Evolutionary conservation across 2,888 invertebrate genomes (phyloP).

Genomic region (Drosophila kuntzei): DNA sequence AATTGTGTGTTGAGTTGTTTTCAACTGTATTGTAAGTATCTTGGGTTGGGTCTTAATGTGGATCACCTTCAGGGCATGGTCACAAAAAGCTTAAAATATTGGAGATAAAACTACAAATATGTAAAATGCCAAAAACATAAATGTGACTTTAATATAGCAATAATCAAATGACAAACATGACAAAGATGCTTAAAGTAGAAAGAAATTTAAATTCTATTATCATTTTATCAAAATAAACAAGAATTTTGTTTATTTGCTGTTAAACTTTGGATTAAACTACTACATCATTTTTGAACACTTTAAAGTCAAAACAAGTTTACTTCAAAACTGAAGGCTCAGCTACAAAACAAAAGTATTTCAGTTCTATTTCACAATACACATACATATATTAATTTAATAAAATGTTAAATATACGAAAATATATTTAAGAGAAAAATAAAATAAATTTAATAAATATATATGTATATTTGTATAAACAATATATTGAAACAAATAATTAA

Average conservation of each 20-base stretch:
- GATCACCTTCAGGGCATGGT: slow-evolving; percentile 37
- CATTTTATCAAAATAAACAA: too few species aligned
- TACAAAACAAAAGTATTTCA: too few species aligned
- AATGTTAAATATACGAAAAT: too few species aligned
- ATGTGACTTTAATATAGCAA: neutral
- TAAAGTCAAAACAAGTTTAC: too few species aligned
- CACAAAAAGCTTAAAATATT: slow-evolving; percentile 26
- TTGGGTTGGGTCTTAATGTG: slow-evolving; percentile 14
- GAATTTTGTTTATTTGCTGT: neutral
- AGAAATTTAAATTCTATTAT: neutral
- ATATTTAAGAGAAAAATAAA: too few species aligned
- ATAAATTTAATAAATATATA: neutral
- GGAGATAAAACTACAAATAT: slow-evolving; percentile 14
- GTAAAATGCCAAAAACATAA: slow-evolving; percentile 17
- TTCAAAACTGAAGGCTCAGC: too few species aligned
- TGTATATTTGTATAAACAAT: neutral
- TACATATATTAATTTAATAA: too few species aligned
- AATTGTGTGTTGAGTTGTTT: slow-evolving; percentile 13
- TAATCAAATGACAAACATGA: neutral
- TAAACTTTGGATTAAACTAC: too few species aligned
- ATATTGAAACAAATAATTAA: neutral
- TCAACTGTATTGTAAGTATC: slow-evolving; percentile 3
- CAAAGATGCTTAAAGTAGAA: neutral
- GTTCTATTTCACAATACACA: too few species aligned
- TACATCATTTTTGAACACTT: too few species aligned